A percentile compares a stretch with the other conserved stretches of the same genome.
These are phyloP conservation scores for Corydoras maculifer DNA, from an alignment of 2,113 vertebrate genomes.

Conservation along the genomic window DNA sequence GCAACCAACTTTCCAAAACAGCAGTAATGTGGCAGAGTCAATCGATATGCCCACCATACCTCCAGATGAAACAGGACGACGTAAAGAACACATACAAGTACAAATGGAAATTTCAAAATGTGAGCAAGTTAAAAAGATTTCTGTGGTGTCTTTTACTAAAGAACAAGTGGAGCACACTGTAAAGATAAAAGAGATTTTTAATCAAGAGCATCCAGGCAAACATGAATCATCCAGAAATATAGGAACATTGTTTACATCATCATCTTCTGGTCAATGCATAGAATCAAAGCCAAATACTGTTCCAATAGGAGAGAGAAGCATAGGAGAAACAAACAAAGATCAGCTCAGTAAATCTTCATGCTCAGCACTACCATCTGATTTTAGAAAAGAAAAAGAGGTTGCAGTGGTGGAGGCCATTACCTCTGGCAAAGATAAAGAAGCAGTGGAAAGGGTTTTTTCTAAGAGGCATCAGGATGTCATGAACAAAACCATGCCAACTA, in stretches of 20 bases:
- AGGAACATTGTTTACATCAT: neutral
- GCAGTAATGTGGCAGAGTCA: no score
- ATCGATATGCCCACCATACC: no score
- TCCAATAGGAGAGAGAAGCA: conserved; percentile 19
- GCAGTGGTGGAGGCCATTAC: no score
- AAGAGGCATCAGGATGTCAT: no score
- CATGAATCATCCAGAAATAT: conserved; percentile 8
- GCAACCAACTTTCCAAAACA: no score
- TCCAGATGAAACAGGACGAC: no score
- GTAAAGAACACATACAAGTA: no score
- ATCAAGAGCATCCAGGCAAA: conserved; percentile 11
- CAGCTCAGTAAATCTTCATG: neutral
- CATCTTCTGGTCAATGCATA: neutral
- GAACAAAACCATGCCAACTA: no score
- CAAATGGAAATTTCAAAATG: conserved; percentile 2
- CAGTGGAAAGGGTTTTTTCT: no score
- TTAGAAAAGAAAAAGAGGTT: no score
- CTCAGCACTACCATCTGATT: neutral
- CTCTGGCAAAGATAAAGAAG: no score
- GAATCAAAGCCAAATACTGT: neutral
- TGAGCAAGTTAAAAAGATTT: neutral
- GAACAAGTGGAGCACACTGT: conserved; percentile 1
- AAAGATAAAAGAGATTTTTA: neutral
- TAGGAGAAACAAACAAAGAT: conserved; percentile 4
- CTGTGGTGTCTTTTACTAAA: conserved; percentile 1